A percentile compares a stretch with the other conserved stretches of the same genome.
These are phyloP conservation scores for Lycodopsis pacificus DNA, from an alignment of 2,797 vertebrate genomes.

Conservation along the genomic window DNA sequence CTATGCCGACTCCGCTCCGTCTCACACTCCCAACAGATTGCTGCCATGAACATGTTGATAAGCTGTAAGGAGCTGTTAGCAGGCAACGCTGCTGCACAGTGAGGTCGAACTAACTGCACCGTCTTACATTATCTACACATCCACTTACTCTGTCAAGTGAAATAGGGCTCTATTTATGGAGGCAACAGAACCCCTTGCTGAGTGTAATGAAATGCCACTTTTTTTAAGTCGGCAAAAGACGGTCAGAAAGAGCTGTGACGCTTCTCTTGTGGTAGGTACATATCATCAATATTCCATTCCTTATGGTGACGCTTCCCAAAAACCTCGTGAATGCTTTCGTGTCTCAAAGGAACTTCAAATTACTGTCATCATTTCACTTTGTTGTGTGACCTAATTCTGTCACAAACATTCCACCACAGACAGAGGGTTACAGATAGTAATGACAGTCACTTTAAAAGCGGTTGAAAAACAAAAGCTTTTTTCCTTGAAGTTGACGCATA, in stretches of 20 bases:
- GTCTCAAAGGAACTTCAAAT: conserved; percentile 26
- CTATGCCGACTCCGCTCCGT: neutral
- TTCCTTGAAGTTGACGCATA: neutral
- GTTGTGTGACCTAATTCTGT: conserved; percentile 44
- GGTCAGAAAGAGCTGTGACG: neutral
- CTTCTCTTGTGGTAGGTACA: neutral
- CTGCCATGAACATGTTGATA: neutral
- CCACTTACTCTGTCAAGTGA: conserved; percentile 11
- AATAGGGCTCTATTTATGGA: neutral
- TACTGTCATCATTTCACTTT: conserved; percentile 6
- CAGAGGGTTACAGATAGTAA: conserved; percentile 1
- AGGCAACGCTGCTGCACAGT: neutral
- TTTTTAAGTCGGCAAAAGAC: conserved; percentile 7
- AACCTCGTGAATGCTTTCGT: neutral
- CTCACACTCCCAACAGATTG: neutral
- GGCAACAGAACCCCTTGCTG: neutral
- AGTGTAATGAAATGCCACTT: conserved; percentile 23
- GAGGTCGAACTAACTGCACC: neutral
- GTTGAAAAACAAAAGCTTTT: neutral
- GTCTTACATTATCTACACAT: conserved; percentile 9
- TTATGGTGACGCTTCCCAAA: neutral
- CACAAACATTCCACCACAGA: conserved; percentile 14
- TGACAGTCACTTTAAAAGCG: conserved; percentile 7
- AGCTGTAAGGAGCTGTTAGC: neutral
- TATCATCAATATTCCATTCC: neutral